These are phyloP conservation scores for Syrphus vitripennis DNA, from an alignment of 2,888 invertebrate species.

Conservation along the genomic window DNA sequence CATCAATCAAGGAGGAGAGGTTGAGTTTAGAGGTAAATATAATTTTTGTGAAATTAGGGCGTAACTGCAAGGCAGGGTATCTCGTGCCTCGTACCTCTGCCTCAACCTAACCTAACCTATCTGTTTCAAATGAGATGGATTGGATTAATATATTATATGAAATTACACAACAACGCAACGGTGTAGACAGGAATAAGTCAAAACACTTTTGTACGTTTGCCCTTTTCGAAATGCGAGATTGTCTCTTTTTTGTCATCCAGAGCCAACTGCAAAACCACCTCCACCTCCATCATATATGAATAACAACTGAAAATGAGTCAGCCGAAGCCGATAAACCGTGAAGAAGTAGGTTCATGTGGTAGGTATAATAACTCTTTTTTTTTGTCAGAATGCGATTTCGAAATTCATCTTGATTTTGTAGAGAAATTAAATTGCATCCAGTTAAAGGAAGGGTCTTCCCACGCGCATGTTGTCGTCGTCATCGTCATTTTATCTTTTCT, in stretches of 20 bases:
- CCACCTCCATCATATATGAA: neutral
- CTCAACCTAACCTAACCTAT: too few relatives aligned
- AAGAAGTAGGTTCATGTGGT: conserved; percentile 21
- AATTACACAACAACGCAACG: conserved; percentile 46
- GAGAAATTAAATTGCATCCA: conserved; percentile 21
- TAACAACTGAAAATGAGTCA: conserved; percentile 2
- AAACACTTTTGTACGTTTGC: conserved; percentile 23
- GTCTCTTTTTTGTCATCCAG: conserved; percentile 50
- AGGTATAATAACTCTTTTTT: conserved; percentile 17
- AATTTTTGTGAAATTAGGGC: conserved; percentile 35
- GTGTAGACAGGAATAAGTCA: conserved; percentile 52
- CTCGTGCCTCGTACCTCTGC: too few relatives aligned
- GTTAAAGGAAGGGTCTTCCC: conserved; percentile 54
- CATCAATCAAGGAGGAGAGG: conserved; percentile 27
- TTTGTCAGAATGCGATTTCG: conserved; percentile 41
- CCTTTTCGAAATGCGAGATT: conserved; percentile 26
- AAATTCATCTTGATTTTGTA: conserved; percentile 61
- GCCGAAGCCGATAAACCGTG: neutral
- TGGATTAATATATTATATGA: conserved; percentile 33
- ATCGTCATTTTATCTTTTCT: neutral
- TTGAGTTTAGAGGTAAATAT: neutral
- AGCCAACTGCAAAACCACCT: neutral
- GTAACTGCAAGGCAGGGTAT: conserved; percentile 22
- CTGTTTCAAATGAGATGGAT: neutral
- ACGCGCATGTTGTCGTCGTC: conserved; percentile 7